Conservation (phyloP, 2,797 vertebrate genomes). For the Tauraco hartlaubi region DNA sequence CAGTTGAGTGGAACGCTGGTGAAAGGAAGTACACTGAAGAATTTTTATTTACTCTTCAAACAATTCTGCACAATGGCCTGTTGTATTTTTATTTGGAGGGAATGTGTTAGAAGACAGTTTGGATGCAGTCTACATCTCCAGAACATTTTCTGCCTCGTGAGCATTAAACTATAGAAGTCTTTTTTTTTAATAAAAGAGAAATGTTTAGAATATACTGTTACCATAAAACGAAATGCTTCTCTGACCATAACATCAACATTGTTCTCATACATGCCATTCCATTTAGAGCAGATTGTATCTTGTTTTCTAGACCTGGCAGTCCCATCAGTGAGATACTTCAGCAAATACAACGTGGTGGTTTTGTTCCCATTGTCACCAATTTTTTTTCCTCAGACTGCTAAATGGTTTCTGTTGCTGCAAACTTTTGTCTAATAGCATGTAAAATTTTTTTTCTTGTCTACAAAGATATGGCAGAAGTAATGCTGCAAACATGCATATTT, state of each 20-base stretch:
- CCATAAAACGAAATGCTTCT: constrained; percentile 4
- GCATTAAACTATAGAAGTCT: neutral
- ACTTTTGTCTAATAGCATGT: neutral
- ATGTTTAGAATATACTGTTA: constrained; percentile 24
- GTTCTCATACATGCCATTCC: neutral
- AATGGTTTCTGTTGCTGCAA: neutral
- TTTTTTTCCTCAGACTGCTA: neutral
- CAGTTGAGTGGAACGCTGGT: neutral
- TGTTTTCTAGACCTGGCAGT: constrained; percentile 17
- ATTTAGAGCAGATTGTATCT: constrained; percentile 33
- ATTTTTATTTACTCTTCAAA: constrained; percentile 51
- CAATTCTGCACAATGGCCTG: neutral
- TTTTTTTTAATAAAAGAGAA: constrained; percentile 5
- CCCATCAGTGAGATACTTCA: neutral
- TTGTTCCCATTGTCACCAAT: neutral
- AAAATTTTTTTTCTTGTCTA: neutral
- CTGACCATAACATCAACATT: neutral
- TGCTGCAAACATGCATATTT: neutral
- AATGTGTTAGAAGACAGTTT: neutral
- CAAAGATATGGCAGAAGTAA: neutral
- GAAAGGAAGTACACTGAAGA: constrained; percentile 18
- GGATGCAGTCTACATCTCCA: neutral
- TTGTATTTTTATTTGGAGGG: constrained; percentile 16
- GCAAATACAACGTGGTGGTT: neutral
- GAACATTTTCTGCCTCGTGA: neutral